Percentiles rank a stretch among this genome's conserved stretches.
phyloP scores from a whole-genome alignment of 1,140 invertebrate species.

The Aphelinus atriplicis region DNA sequence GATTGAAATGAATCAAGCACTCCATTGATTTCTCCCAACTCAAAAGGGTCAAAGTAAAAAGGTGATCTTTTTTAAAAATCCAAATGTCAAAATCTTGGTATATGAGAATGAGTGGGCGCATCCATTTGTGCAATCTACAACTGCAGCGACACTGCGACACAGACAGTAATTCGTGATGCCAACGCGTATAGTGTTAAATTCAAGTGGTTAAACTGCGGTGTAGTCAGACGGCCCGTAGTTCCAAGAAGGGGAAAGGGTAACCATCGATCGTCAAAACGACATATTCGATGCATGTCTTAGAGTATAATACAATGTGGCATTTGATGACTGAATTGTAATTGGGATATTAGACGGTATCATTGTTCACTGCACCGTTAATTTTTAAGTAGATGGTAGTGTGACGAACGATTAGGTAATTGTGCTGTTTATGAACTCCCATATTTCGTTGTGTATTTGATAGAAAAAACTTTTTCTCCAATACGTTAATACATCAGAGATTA shows the following conservation, averaged over 20 bases:
- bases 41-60: too few relatives aligned
- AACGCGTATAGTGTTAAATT: background rate
- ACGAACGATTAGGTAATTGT: background rate
- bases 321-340: slow-evolving; percentile 11
- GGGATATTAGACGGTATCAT: background rate
- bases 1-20: too few relatives aligned
- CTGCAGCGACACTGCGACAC: slow-evolving; percentile 23
- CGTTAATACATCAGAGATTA: too few relatives aligned
- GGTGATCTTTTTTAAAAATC: too few relatives aligned
- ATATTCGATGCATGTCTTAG: background rate
- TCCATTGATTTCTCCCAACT: too few relatives aligned
- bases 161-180: background rate
- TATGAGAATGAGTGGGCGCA: background rate
- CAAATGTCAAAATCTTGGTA: too few relatives aligned
- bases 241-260: background rate
- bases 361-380: slow-evolving; percentile 8
- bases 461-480: background rate
- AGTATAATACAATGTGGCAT: background rate
- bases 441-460: background rate
- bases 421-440: background rate
- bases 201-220: slow-evolving; percentile 12
- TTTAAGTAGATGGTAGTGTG: slow-evolving; percentile 1
- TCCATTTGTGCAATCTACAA: slow-evolving; percentile 17
- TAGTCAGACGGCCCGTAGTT: background rate
- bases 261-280: background rate